Evolutionary conservation across 2,797 vertebrate genomes (phyloP).

Genomic region (Phrynocephalus forsythii): DNA sequence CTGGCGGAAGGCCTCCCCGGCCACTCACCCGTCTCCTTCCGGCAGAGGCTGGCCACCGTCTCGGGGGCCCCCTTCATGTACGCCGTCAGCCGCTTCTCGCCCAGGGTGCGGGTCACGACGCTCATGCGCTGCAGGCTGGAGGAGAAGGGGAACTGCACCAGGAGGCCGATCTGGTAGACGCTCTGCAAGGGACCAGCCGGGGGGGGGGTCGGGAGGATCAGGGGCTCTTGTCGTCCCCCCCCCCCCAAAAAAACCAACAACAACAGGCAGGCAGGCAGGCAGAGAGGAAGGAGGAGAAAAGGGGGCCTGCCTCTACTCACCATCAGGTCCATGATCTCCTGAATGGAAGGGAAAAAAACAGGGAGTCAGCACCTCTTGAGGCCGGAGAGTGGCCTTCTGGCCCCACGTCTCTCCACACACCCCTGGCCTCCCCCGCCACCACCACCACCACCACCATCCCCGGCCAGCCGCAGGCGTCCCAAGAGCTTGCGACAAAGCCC

Average conservation of each 20-base stretch:
- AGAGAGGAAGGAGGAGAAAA: too few species aligned
- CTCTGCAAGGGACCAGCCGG: constrained; percentile 4
- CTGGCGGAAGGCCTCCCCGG: too few species aligned
- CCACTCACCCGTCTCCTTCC: constrained; percentile 50
- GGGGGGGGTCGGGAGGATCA: rapidly evolving
- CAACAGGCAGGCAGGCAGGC: too few species aligned
- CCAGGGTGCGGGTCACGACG: constrained; percentile 54
- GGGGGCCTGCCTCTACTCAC: constrained; percentile 2
- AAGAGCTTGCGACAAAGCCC: too few species aligned
- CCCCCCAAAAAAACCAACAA: too few species aligned
- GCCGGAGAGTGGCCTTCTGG: rapidly evolving
- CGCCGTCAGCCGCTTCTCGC: constrained; percentile 52
- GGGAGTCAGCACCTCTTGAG: neutral
- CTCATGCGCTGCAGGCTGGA: constrained; percentile 60
- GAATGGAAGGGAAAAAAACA: neutral
- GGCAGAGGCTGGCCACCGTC: constrained; percentile 57
- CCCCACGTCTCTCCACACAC: too few species aligned
- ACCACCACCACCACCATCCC: too few species aligned
- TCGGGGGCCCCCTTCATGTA: constrained; percentile 64
- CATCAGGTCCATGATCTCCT: constrained; percentile 46
- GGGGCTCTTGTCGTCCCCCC: too few species aligned
- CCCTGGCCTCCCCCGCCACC: neutral
- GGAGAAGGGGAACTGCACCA: constrained; percentile 64
- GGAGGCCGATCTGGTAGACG: constrained; percentile 49
- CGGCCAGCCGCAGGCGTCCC: neutral